Conservation (phyloP, 2,888 invertebrate species). For the Leistus spinibarbis region DNA sequence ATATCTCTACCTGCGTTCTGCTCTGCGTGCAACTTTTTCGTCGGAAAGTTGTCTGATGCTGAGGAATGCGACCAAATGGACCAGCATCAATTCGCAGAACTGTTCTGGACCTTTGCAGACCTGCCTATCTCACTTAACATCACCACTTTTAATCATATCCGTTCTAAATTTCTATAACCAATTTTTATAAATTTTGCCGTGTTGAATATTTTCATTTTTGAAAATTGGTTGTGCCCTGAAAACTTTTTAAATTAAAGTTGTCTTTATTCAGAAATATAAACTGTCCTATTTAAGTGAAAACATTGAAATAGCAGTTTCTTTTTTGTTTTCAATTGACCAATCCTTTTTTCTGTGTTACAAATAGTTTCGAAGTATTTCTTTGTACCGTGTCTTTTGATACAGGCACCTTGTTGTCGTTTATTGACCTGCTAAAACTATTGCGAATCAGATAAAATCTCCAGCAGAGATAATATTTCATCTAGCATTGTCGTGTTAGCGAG, state of each 20-base stretch:
- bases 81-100: conserved; percentile 4
- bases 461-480: not conserved
- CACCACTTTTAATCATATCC: not conserved
- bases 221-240: too few species aligned
- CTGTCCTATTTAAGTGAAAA: too few species aligned
- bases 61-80: not conserved
- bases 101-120: not conserved
- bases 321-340: not conserved
- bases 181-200: not conserved
- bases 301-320: too few species aligned
- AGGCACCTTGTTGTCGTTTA: not conserved
- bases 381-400: not conserved
- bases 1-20: not conserved
- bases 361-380: not conserved
- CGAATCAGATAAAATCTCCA: not conserved
- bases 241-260: too few species aligned
- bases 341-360: not conserved
- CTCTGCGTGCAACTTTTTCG: not conserved
- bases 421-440: not conserved
- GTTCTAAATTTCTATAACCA: not conserved
- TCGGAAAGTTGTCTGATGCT: not conserved
- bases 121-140: not conserved
- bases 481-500: not conserved
- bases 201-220: too few species aligned
- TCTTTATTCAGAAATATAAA: too few species aligned